phyloP scores from a whole-genome alignment of 1,140 invertebrate genomes.

The Pachypsylla venusta region DNA sequence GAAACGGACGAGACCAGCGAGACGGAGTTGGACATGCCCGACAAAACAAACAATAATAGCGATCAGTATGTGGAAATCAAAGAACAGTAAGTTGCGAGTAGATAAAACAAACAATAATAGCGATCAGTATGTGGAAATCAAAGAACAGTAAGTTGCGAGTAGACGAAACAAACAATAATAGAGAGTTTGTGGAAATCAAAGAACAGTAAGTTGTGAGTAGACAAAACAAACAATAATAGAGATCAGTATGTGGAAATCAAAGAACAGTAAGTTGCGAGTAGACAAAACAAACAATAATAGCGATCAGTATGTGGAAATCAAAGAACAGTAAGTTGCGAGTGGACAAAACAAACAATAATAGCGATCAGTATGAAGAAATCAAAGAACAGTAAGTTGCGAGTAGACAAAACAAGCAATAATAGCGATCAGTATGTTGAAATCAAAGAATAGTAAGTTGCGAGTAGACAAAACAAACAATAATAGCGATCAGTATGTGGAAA shows the following conservation, averaged over 20 bases:
- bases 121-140: background rate
- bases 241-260: too few relatives aligned
- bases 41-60: background rate
- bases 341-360: background rate
- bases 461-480: background rate
- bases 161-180: background rate
- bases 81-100: conserved; percentile 6
- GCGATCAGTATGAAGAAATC: background rate
- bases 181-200: background rate
- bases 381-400: conserved; percentile 8
- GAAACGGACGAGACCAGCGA: background rate
- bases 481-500: conserved; percentile 5
- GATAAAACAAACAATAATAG: background rate
- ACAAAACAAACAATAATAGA: too few relatives aligned
- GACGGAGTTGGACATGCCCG: background rate
- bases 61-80: conserved; percentile 5
- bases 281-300: background rate
- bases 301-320: conserved; percentile 5
- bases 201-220: background rate
- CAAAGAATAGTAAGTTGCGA: too few relatives aligned
- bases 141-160: background rate
- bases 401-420: too few relatives aligned
- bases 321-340: conserved; percentile 8
- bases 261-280: too few relatives aligned
- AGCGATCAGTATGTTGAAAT: too few relatives aligned